Percentiles rank a stretch among this genome's conserved stretches.
These are phyloP conservation scores for Eudyptes chrysolophus DNA, from an alignment of 2,113 vertebrate species.

Conservation along the genomic window DNA sequence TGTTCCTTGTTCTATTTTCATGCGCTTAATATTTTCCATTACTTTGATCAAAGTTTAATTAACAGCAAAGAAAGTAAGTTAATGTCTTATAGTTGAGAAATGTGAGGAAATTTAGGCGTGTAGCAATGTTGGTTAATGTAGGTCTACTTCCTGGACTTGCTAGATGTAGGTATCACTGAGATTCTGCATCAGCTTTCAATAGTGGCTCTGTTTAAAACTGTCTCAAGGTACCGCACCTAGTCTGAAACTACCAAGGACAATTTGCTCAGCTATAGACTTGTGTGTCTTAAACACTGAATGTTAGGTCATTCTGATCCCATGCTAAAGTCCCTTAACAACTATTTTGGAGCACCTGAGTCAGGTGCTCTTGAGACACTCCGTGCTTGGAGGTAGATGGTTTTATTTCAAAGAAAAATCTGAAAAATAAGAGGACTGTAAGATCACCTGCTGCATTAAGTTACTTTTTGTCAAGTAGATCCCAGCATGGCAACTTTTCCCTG, in stretches of 20 bases:
- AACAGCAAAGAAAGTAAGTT: neutral
- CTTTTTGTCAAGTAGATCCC: neutral
- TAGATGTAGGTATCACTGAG: neutral
- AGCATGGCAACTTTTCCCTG: neutral
- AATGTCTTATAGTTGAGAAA: neutral
- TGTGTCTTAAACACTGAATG: neutral
- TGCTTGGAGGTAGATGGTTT: neutral
- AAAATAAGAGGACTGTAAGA: neutral
- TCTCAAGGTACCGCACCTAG: neutral
- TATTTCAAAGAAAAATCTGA: neutral
- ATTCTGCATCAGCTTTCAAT: neutral
- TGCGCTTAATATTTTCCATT: neutral
- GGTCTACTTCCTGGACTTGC: neutral
- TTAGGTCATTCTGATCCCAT: neutral
- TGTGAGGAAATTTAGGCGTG: neutral
- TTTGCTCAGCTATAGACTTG: neutral
- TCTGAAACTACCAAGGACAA: neutral
- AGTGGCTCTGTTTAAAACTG: neutral
- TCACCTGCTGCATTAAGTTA: neutral
- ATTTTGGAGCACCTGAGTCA: neutral
- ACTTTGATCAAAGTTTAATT: neutral
- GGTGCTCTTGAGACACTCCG: neutral
- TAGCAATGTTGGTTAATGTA: neutral
- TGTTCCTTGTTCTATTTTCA: neutral
- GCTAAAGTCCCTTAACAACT: neutral